Base-by-base conservation (phyloP, 2,797 vertebrate genomes). In the Sebastes matsubarae region DNA sequence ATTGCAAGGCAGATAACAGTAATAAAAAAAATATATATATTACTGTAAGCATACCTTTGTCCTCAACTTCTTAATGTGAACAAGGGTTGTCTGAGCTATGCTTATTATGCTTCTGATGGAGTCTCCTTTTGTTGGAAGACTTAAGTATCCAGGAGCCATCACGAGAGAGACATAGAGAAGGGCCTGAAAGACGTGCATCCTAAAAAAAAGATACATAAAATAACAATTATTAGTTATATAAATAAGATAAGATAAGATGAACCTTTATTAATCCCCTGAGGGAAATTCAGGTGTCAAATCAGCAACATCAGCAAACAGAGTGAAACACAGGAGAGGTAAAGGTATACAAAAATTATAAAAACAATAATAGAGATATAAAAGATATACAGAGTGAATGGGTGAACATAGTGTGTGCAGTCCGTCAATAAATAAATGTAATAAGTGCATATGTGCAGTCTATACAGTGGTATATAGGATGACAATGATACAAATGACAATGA, bases 21-120 rank as follows among this genome's bases (percentile, higher is more conserved):
- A 42, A 59, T 32, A 3, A 29, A 24, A 8, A 20, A 3, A 4
- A 11, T 4, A 27, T 4, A 6, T 1, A 11, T 5, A 27, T 27
- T 5, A 12, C 20, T n/a, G 29, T n/a, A 57, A 30, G 22, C 68
- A 52, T 88, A 93, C 93, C 80, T 68, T 75, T 63, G 74, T 76
- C 63, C 38, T 79, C 16, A 91, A 32, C 52, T 72, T 92, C 18
- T 75, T 78, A 18, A 95, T 93, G 83, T 92, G 90, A 10, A 81
- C 73, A 52, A 94, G 81, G 8, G 92, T 89, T 18, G 54, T 93
- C 70, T 81, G 64, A 46, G 84, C 85, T 16, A 94, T 86, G 18
- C 13, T 81, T 14, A 52, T 46, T 3, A 93, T 84, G 5, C 7
- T 77, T 52, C 16, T 81, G 38, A 58, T n/a, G 1, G 81, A 68